Conservation (phyloP, 2,888 invertebrate species). For the Andrena bucephala region DNA sequence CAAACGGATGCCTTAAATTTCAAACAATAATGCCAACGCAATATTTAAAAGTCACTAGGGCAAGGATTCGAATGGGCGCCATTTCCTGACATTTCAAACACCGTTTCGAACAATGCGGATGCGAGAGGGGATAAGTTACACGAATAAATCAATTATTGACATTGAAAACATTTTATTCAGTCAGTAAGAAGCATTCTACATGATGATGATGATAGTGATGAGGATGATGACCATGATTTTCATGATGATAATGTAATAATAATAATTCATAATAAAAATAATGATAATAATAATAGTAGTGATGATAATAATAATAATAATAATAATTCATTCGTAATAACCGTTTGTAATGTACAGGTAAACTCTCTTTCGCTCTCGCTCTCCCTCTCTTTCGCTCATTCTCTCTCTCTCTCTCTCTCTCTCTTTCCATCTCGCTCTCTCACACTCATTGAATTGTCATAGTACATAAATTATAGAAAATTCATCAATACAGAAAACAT, state of each 20-base stretch:
- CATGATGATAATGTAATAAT: slow-evolving; percentile 61
- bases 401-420: slow-evolving; percentile 47
- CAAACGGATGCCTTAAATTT: slow-evolving; percentile 39
- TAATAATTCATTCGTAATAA: slow-evolving; percentile 78
- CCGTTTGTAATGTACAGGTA: slow-evolving; percentile 80
- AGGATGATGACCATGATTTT: slow-evolving; percentile 65
- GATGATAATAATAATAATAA: slow-evolving; percentile 68
- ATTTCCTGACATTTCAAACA: background rate
- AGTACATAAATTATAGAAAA: slow-evolving; percentile 77
- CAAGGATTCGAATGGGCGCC: background rate
- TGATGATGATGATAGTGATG: slow-evolving; percentile 80
- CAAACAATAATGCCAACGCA: slow-evolving; percentile 46
- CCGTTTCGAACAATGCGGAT: background rate
- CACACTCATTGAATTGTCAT: slow-evolving; percentile 75
- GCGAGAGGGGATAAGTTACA: background rate
- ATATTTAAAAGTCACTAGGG: slow-evolving; percentile 50
- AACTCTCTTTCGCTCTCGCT: slow-evolving; percentile 68
- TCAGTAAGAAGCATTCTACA: slow-evolving; percentile 85
- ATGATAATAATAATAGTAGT: slow-evolving; percentile 66
- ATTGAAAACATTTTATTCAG: slow-evolving; percentile 85
- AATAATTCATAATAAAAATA: slow-evolving; percentile 67
- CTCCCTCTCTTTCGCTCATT: slow-evolving; percentile 52
- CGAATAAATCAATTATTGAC: slow-evolving; percentile 68
- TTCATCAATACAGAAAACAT: slow-evolving; percentile 78
- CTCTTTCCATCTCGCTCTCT: slow-evolving; percentile 50